Percentiles rank a stretch among this genome's conserved stretches.
phyloP scores from a whole-genome alignment of 1,140 invertebrate species.

The Dinothrombium tinctorium region DNA sequence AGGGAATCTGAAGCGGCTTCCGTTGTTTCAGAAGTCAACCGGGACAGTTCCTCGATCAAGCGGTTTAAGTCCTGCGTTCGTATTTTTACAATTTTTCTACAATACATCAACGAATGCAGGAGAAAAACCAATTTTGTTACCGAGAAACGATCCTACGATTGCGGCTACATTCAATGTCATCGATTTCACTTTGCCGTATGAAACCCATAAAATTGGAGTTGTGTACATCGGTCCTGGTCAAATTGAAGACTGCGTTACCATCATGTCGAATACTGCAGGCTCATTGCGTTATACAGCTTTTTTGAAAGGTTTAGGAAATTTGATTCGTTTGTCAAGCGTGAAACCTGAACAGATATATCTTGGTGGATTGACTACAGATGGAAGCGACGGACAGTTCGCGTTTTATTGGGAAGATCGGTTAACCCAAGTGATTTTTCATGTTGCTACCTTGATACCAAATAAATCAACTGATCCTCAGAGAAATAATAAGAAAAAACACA shows the following conservation, averaged over 20 bases:
- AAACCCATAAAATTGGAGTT: conserved; percentile 86
- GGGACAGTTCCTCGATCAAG: conserved; percentile 9
- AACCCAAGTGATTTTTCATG: conserved; percentile 82
- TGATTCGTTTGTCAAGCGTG: conserved; percentile 54
- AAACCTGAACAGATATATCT: conserved; percentile 48
- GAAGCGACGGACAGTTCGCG: conserved; percentile 72
- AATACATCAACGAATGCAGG: conserved; percentile 25
- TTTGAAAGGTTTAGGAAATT: conserved; percentile 50
- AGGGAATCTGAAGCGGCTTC: not conserved
- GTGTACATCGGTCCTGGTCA: conserved; percentile 73
- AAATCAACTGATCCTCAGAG: conserved; percentile 57
- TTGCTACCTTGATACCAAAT: conserved; percentile 84
- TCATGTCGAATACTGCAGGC: conserved; percentile 65
- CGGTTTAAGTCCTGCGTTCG: conserved; percentile 40
- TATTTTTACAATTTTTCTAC: conserved; percentile 78
- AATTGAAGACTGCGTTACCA: conserved; percentile 55
- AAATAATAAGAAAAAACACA: conserved; percentile 77
- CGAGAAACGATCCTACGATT: conserved; percentile 22
- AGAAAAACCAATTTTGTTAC: conserved; percentile 37
- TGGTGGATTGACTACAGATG: conserved; percentile 53
- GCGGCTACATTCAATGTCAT: conserved; percentile 30
- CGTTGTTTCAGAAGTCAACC: not conserved
- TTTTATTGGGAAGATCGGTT: conserved; percentile 90
- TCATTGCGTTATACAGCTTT: conserved; percentile 31
- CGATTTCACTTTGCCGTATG: conserved; percentile 71